These are phyloP conservation scores for Sesamia inferens DNA, from an alignment of 2,888 invertebrate species.

Conservation along the genomic window DNA sequence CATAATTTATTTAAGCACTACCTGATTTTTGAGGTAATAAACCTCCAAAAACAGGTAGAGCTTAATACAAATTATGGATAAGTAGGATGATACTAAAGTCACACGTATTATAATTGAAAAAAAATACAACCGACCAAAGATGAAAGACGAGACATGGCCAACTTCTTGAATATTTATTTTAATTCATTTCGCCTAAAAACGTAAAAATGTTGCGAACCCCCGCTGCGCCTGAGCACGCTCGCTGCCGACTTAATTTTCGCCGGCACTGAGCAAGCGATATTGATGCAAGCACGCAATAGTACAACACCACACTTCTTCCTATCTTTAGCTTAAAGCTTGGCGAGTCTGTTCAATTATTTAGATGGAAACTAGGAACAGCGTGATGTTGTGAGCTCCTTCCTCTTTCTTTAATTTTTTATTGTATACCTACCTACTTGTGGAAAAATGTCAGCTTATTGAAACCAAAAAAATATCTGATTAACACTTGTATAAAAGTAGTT, in stretches of 20 bases:
- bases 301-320: conserved; percentile 53
- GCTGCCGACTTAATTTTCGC: conserved; percentile 81
- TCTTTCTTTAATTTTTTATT: too few relatives aligned
- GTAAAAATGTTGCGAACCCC: conserved; percentile 66
- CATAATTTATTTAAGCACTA: background rate
- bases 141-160: background rate
- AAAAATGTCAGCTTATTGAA: too few relatives aligned
- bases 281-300: conserved; percentile 76
- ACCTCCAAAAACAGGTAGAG: too few relatives aligned
- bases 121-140: background rate
- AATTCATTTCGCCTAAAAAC: background rate
- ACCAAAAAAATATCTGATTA: too few relatives aligned
- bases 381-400: too few relatives aligned
- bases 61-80: background rate
- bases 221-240: conserved; percentile 71
- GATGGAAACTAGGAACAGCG: background rate
- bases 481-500: too few relatives aligned
- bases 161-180: conserved; percentile 12
- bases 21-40: background rate
- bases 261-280: conserved; percentile 71
- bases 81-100: too few relatives aligned
- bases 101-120: background rate
- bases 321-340: conserved; percentile 17
- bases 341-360: background rate
- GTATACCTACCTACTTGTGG: too few relatives aligned